These are phyloP conservation scores for Achlya flavicornis DNA, from an alignment of 2,888 invertebrate genomes.

Conservation along the genomic window DNA sequence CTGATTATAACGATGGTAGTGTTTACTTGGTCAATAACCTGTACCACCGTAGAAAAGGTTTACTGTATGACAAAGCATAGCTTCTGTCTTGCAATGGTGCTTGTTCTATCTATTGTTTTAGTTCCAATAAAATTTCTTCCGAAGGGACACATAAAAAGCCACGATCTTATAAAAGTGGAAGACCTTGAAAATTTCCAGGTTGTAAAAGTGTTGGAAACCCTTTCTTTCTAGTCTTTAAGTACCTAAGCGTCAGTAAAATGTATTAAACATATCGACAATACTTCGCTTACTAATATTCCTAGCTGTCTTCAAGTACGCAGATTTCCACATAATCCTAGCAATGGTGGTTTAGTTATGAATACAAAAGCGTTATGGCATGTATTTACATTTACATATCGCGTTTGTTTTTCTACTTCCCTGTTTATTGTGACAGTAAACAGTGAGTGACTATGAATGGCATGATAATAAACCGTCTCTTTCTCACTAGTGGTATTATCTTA, in stretches of 20 bases:
- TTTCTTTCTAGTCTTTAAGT: too few species aligned
- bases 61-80: background rate
- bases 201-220: too few species aligned
- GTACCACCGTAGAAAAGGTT: background rate
- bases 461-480: slow-evolving; percentile 1
- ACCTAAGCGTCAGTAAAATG: too few species aligned
- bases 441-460: slow-evolving; percentile 6
- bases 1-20: background rate
- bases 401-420: slow-evolving; percentile 6
- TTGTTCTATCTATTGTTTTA: too few species aligned
- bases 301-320: slow-evolving; percentile 1
- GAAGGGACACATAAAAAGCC: too few species aligned
- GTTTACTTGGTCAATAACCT: background rate
- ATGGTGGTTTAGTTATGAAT: slow-evolving; percentile 6
- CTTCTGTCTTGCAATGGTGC: background rate
- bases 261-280: background rate
- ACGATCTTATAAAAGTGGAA: too few species aligned
- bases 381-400: slow-evolving; percentile 7
- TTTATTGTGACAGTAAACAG: slow-evolving; percentile 8
- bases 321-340: background rate
- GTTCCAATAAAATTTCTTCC: too few species aligned
- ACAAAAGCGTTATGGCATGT: slow-evolving; percentile 6
- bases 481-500: background rate
- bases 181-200: too few species aligned
- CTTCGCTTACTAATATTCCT: background rate